Evolutionary conservation across 2,797 vertebrate genomes (phyloP).

Genomic region (Oryzias dopingdopingensis): DNA sequence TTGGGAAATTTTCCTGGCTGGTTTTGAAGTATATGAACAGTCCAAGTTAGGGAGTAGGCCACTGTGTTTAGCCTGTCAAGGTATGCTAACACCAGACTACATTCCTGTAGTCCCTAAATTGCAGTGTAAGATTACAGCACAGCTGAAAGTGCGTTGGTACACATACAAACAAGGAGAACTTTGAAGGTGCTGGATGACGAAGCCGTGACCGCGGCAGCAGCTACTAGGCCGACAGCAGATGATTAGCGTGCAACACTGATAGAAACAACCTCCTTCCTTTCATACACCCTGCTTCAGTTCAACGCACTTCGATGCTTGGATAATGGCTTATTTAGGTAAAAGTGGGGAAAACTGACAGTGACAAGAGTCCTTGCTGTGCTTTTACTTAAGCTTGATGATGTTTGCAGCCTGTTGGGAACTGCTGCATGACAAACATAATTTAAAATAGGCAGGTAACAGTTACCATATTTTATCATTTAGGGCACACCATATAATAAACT

Average conservation of each 20-base stretch:
- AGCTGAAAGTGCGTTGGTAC: slow-evolving; percentile 49
- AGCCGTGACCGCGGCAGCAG: slow-evolving; percentile 27
- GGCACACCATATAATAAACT: too few species aligned
- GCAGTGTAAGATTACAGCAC: slow-evolving; percentile 75
- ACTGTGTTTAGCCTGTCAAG: slow-evolving; percentile 69
- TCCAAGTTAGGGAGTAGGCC: slow-evolving; percentile 36
- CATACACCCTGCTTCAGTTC: too few species aligned
- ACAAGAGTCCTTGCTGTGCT: slow-evolving; percentile 6
- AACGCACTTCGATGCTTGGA: neutral
- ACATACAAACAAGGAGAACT: slow-evolving; percentile 37
- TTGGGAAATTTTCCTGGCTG: neutral
- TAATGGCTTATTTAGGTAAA: neutral
- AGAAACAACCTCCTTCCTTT: slow-evolving; percentile 2
- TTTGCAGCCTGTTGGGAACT: slow-evolving; percentile 13
- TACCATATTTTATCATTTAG: too few species aligned
- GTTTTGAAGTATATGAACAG: slow-evolving; percentile 6
- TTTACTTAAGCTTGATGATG: slow-evolving; percentile 23
- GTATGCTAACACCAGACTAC: slow-evolving; percentile 74
- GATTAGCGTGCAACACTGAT: neutral
- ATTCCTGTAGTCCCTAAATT: slow-evolving; percentile 77
- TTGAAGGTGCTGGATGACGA: slow-evolving; percentile 48
- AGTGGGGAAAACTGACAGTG: neutral
- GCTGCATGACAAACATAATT: slow-evolving; percentile 12
- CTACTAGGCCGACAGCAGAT: slow-evolving; percentile 22
- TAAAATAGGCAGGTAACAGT: slow-evolving; percentile 6